Conservation (phyloP, 1,140 invertebrate species). For the Limonius californicus region DNA sequence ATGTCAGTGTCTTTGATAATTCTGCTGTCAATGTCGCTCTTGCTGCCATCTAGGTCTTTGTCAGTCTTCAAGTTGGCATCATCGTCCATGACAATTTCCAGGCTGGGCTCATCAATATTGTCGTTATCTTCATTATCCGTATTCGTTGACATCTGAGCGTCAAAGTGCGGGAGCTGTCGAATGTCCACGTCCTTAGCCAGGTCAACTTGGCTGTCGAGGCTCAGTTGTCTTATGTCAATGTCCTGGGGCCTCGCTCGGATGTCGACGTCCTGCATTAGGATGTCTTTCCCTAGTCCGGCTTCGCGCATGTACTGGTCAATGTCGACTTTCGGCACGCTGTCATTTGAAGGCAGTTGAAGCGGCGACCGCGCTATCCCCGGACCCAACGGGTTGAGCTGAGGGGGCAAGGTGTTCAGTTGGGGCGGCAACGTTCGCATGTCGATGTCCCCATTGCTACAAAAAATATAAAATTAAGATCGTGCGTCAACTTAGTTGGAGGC, state of each 20-base stretch:
- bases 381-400: constrained; percentile 8
- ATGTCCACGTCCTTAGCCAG: constrained; percentile 24
- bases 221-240: constrained; percentile 17
- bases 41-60: not conserved
- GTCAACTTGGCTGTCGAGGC: constrained; percentile 10
- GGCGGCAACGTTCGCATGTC: constrained; percentile 44
- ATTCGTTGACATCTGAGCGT: constrained; percentile 43
- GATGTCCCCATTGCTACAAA: constrained; percentile 43
- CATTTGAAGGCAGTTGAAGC: not conserved
- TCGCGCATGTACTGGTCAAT: not conserved
- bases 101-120: constrained; percentile 5
- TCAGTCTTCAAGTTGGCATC: not conserved
- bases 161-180: constrained; percentile 32
- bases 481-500: no score
- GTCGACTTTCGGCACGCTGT: not conserved
- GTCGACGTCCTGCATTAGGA: constrained; percentile 28
- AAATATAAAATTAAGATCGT: no score
- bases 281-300: not conserved
- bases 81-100: constrained; percentile 30
- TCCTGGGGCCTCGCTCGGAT: constrained; percentile 25
- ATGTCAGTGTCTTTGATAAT: not conserved
- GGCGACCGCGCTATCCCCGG: no score
- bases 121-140: constrained; percentile 44
- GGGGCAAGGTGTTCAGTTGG: not conserved
- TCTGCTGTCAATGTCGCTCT: not conserved